These are phyloP conservation scores for Gari tellinella DNA, from an alignment of 2,888 invertebrate species.

Conservation along the genomic window DNA sequence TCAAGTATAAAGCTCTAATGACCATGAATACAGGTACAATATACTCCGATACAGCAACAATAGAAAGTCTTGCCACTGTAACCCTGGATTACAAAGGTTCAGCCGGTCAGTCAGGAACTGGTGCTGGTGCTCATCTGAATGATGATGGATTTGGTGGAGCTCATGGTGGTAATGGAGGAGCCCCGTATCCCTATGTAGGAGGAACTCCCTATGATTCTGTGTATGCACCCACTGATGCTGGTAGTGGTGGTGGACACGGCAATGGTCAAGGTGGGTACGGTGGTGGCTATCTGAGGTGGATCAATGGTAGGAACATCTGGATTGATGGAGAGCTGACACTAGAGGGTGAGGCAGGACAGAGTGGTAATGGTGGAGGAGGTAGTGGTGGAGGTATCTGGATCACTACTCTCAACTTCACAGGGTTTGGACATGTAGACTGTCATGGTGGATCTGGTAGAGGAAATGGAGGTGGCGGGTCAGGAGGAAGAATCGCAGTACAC, in stretches of 20 bases:
- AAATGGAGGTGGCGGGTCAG: constrained; percentile 69
- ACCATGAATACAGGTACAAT: constrained; percentile 70
- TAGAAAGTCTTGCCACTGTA: constrained; percentile 70
- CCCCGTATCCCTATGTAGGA: constrained; percentile 59
- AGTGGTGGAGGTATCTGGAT: constrained; percentile 74
- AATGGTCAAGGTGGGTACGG: constrained; percentile 69
- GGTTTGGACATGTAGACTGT: constrained; percentile 71
- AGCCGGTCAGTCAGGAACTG: constrained; percentile 60
- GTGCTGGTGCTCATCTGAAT: constrained; percentile 51
- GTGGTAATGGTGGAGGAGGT: constrained; percentile 70
- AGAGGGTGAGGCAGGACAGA: constrained; percentile 63
- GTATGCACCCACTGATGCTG: constrained; percentile 62
- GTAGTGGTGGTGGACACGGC: constrained; percentile 75
- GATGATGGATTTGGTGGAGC: constrained; percentile 68
- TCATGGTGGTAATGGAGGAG: constrained; percentile 78
- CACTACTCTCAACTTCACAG: constrained; percentile 72
- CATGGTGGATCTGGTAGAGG: constrained; percentile 68
- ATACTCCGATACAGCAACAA: constrained; percentile 61
- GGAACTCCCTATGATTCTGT: constrained; percentile 73
- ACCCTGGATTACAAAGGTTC: constrained; percentile 66
- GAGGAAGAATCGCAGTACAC: constrained; percentile 71
- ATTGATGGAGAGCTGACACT: constrained; percentile 72
- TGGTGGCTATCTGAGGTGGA: constrained; percentile 72
- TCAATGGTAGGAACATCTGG: constrained; percentile 65
- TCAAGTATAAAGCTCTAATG: constrained; percentile 70